Base-by-base conservation (phyloP, 2,797 vertebrate genomes). In the Yasuhikotakia modesta region DNA sequence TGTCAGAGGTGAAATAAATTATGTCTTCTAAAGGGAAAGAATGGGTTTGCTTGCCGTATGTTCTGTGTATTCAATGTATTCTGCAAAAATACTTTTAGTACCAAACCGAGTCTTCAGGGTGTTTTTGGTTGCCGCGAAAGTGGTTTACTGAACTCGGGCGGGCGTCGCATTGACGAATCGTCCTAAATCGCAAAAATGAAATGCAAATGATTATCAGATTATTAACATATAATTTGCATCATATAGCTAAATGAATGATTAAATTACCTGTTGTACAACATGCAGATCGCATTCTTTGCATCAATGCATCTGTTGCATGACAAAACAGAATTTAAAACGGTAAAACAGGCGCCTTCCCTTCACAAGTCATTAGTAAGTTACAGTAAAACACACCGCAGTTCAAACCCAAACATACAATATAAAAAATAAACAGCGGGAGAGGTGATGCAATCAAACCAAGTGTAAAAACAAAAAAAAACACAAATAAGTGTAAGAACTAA, bases 1-100 rank as follows among this genome's bases (percentile, higher is more conserved):
- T 70, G 76, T 70, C 67, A 78, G 67, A 64, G 52, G 50, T 72
- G 24, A 58, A 78, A 70, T 77, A 55, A 79, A 69, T 73, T 60
- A 52, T n/a, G 64, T 39, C 45, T 24, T 79, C 64, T 72, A 53
- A 58, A 39, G 64, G 48, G 67, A 53, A 64, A 5, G 39, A 73
- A 72, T 24, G 14, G 32, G 53, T 60, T 68, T 67, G 57, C 60
- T 75, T 63, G 53, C 50, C 35, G 32, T 52, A 14, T n/a, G 14
- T 46, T 73, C 61, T 3, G 30, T 30, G 50, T 55, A 55, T 66
- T 75, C 27, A 55, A 55, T 66, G 17, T 58, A 68, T 32, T 21
- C 24, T 58, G 52, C 17, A 30, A 58, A 57, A 75, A 39, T 55
- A 13, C 12, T 57, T 57, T 5, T 3, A 11, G 13, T 60, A 13